Conservation (phyloP, 2,113 vertebrate genomes). For the Daboia siamensis region DNA sequence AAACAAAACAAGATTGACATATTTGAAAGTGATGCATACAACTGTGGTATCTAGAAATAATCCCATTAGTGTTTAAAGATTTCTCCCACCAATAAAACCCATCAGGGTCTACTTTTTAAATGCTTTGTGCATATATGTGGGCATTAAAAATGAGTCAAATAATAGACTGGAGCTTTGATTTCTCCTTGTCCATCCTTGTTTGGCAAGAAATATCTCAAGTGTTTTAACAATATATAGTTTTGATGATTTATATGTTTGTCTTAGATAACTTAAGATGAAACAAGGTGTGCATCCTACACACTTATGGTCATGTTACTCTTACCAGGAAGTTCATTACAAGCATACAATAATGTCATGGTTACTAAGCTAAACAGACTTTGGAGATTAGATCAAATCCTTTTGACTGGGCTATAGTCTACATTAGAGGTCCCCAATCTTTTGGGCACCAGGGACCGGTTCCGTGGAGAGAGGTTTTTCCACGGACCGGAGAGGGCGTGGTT, state of each 20-base stretch:
- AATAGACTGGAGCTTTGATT: background rate
- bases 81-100: background rate
- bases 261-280: background rate
- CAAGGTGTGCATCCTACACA: background rate
- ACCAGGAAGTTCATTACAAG: background rate
- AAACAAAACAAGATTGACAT: background rate
- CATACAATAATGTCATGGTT: background rate
- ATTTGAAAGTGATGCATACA: background rate
- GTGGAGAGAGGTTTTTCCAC: no score
- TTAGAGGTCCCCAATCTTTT: background rate
- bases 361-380: background rate
- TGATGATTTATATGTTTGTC: background rate
- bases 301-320: background rate
- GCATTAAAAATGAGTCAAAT: background rate
- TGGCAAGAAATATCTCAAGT: background rate
- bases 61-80: background rate
- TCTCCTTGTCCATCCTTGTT: background rate
- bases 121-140: background rate
- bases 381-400: background rate
- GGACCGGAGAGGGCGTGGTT: no score
- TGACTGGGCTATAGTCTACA: background rate
- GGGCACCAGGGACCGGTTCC: no score
- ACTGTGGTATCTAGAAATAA: background rate
- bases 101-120: background rate
- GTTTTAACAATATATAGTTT: background rate